Evolutionary conservation across 2,113 vertebrate genomes (phyloP).

Genomic region (Acrocephalus kingi): DNA sequence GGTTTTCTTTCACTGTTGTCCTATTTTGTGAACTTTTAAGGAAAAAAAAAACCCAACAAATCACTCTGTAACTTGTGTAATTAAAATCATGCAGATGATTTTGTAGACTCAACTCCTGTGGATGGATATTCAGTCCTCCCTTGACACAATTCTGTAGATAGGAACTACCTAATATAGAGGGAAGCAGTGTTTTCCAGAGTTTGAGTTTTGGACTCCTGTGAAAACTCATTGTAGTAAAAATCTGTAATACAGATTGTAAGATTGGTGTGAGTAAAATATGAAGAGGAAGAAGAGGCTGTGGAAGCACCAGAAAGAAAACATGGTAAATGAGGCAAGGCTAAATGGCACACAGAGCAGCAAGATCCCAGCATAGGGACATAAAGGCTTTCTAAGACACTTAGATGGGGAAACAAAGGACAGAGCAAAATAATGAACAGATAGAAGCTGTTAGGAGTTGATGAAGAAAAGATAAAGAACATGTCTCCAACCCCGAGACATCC

Average conservation of each 20-base stretch:
- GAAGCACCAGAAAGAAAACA: neutral
- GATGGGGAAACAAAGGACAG: neutral
- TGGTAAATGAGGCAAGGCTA: neutral
- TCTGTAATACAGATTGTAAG: neutral
- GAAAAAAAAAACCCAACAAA: neutral
- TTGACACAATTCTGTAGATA: neutral
- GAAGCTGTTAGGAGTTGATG: neutral
- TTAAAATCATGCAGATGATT: neutral
- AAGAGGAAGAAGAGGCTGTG: neutral
- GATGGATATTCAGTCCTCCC: neutral
- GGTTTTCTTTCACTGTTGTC: neutral
- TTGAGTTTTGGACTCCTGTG: neutral
- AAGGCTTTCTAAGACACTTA: neutral
- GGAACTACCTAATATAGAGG: neutral
- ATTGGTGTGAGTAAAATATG: neutral
- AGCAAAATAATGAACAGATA: neutral
- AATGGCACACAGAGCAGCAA: neutral
- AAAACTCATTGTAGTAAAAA: neutral
- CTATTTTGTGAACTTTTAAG: neutral
- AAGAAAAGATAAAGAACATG: neutral
- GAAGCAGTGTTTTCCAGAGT: neutral
- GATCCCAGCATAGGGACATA: neutral
- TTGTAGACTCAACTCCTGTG: neutral
- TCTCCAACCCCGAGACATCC: neutral
- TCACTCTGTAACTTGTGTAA: neutral